Percentiles rank a stretch among this genome's conserved stretches.
These are phyloP conservation scores for Euplexia lucipara DNA, from an alignment of 2,888 invertebrate species.

Conservation along the genomic window DNA sequence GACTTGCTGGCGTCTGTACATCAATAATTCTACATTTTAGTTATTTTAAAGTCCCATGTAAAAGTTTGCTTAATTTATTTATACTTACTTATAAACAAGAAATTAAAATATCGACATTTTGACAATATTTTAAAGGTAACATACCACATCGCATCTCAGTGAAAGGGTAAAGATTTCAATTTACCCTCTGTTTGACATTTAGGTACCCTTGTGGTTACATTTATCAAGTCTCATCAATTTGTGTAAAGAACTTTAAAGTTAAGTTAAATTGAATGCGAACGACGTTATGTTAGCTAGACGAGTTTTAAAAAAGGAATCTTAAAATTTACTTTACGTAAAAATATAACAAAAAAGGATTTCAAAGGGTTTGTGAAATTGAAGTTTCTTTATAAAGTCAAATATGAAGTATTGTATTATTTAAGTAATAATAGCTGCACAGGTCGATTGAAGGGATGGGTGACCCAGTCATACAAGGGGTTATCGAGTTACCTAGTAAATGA, in stretches of 20 bases:
- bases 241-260: slow-evolving; percentile 31
- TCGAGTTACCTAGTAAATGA: no score
- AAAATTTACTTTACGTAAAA: slow-evolving; percentile 21
- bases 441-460: no score
- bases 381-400: slow-evolving; percentile 25
- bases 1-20: no score
- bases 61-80: no score
- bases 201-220: background rate
- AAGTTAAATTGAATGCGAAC: slow-evolving; percentile 43
- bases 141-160: background rate
- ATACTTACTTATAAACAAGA: background rate
- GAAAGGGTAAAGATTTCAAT: background rate
- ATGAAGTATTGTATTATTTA: background rate
- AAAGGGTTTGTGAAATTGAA: slow-evolving; percentile 28
- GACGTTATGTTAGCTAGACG: slow-evolving; percentile 30
- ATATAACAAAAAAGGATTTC: slow-evolving; percentile 24
- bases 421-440: no score
- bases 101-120: background rate
- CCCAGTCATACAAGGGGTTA: no score
- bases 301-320: slow-evolving; percentile 22
- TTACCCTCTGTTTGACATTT: background rate
- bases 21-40: no score
- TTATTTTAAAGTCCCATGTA: no score
- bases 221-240: slow-evolving; percentile 19
- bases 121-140: background rate